Conservation (phyloP, 2,888 invertebrate genomes). For the Melanchra persicariae region DNA sequence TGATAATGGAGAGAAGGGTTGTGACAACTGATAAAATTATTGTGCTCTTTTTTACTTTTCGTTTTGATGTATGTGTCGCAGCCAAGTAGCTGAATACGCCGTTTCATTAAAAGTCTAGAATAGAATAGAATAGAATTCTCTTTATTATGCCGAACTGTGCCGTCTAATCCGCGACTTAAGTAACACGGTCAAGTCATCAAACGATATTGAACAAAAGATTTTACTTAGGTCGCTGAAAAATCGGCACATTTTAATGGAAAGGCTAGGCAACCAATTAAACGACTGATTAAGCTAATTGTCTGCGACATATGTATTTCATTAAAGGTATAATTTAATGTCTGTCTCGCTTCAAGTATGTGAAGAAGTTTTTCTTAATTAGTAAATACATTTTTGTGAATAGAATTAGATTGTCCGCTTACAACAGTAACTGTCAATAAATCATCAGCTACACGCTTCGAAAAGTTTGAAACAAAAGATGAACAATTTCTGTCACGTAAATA, state of each 20-base stretch:
- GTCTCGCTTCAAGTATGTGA: not conserved
- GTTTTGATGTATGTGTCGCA: no score
- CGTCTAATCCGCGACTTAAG: no score
- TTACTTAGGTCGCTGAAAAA: no score
- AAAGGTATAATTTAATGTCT: not conserved
- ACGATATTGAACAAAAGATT: no score
- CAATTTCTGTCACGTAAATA: not conserved
- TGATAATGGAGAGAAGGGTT: conserved; percentile 39
- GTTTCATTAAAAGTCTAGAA: no score
- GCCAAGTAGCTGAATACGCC: no score
- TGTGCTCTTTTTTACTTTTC: conserved; percentile 7
- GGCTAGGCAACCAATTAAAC: no score
- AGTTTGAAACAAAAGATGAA: not conserved
- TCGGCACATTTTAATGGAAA: no score
- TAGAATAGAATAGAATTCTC: no score
- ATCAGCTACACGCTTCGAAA: not conserved
- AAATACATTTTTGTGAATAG: not conserved
- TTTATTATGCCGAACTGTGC: no score
- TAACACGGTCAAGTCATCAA: no score
- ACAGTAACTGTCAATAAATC: not conserved
- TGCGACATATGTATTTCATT: not conserved
- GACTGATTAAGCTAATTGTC: no score
- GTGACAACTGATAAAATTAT: conserved; percentile 19
- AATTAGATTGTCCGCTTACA: not conserved
- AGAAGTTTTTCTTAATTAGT: not conserved